Evolutionary conservation across 2,888 invertebrate species (phyloP), one percentile per base, ranked within the genome.

Genomic region (Luperina testacea): DNA sequence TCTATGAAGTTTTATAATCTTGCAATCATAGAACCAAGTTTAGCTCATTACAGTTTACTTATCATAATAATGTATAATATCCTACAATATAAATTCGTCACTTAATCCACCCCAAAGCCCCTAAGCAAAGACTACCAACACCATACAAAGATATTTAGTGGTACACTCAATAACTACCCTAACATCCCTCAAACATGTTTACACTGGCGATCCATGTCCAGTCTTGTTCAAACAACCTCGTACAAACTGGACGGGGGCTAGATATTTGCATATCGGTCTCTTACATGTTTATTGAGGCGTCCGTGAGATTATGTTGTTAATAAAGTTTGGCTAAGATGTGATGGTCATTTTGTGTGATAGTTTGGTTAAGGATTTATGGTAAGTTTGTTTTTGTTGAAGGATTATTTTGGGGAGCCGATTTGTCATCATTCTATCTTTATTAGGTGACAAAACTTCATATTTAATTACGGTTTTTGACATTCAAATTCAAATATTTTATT

Each of bases 181-280:
- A 75, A 78, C 78, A 82, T 76, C 72, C 82, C 81, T 80, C 87
- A 84, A 84, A 81, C 75, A 73, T 89, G 81, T 90, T 89, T 90
- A 86, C 90, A 79, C 70, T 78, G 85, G 83, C 83, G 85, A 88
- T 89, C 89, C 83, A 72, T 85, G 89, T 86, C 90, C 90, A 87
- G 88, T 83, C 83, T 69, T 86, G 84, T 84, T 71, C 87, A 87
- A 84, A 82, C 75, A 87, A 79, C 69, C 80, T 63, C 75, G 72
- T 59, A 82, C 86, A 88, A 80, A 89, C 81, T 79, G 85, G 83
- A 90, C 88, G 75, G 86, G 80, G 81, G 73, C 77, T 82, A 82
- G 72, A 79, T 91, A 87, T 92, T 92, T 92, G 85, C 91, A 89
- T 90, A 91, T 91, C 88, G 92, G 88, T 88, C 92, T 89, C 91